Evolutionary conservation across 2,888 invertebrate species (phyloP), one percentile per base, ranked within the genome.

Genomic region (Diplazon laetatorius): DNA sequence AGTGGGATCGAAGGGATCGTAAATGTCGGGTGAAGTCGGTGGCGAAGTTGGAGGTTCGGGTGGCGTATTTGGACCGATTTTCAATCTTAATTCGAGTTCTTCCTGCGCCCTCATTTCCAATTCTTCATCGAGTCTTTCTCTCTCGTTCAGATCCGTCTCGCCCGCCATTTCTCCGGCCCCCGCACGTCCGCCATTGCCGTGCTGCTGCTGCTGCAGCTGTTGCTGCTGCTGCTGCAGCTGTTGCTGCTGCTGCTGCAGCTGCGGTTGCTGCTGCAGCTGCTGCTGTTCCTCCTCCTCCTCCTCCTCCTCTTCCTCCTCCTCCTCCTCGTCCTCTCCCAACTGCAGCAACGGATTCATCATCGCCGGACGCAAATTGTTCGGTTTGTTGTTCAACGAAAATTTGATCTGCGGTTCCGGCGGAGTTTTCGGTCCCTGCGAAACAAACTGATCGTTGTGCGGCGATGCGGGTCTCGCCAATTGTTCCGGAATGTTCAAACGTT

Each of bases 1-100:
- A 8, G 97, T 97, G 0, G 97, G 97, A 91, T 97, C 97, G 91
- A 97, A 97, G 0, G 97, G 97, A 94, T 97, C 97, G 91, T 97
- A 97, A 2, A 95, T 96, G 90, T 96, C 96, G 0, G 96, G 96
- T 12, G 96, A 94, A 78, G 94, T 94, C 0, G 94, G 94, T 0
- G 94, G 94, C 6, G 94, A 94, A 75, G 93, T 93, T 63, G 94
- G 95, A 0, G 94, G 94, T 82, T 94, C 94, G 0, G 94, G 94
- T 0, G 95, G 95, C 3, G 95, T 95, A 86, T 95, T 95, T 0
- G 95, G 95, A 0, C 95, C 95, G n/a, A 91, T 90, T 78, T 91
- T 91, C 10, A 90, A 72, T 62, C 91, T 82, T 1, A 89, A 72
- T 44, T 91, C 91, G 6, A 91, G 73, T 59, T 90, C 89, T 35